phyloP scores from a whole-genome alignment of 2,888 invertebrate species.

The Lasioglossum vierecki region DNA sequence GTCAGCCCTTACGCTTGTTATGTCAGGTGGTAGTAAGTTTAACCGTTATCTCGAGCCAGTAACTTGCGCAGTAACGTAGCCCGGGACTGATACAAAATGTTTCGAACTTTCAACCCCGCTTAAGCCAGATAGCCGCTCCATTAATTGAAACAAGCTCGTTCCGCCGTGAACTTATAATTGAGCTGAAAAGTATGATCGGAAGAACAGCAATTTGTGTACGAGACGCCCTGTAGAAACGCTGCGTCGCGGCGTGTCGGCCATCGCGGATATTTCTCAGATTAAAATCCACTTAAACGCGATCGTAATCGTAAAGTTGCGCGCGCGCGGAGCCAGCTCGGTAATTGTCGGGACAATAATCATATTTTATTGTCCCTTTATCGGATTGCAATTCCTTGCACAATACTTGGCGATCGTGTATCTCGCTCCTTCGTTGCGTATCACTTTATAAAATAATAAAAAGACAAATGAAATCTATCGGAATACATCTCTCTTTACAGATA shows the following conservation, averaged over 20 bases:
- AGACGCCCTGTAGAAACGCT: neutral
- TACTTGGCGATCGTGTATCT: neutral
- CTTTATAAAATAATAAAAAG: too few relatives aligned
- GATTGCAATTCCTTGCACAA: neutral
- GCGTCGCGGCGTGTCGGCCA: neutral
- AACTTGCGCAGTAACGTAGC: constrained; percentile 22
- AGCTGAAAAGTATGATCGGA: constrained; percentile 21
- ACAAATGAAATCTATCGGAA: neutral
- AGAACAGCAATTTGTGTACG: constrained; percentile 1
- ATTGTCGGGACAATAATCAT: neutral
- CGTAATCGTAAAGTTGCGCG: neutral
- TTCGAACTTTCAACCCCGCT: constrained; percentile 25
- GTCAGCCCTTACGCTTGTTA: constrained; percentile 18
- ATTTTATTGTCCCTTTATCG: neutral
- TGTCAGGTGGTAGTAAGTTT: constrained; percentile 33
- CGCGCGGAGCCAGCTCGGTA: neutral
- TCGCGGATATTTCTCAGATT: neutral
- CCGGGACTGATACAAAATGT: constrained; percentile 33
- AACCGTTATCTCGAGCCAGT: constrained; percentile 28
- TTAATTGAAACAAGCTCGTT: constrained; percentile 37
- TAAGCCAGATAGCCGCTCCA: constrained; percentile 21
- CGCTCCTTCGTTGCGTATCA: neutral
- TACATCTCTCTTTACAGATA: neutral
- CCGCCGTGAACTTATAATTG: constrained; percentile 20
- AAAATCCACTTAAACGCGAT: neutral